Evolutionary conservation across 1,140 invertebrate species (phyloP).

Genomic region (Himalopsyche phryganea): DNA sequence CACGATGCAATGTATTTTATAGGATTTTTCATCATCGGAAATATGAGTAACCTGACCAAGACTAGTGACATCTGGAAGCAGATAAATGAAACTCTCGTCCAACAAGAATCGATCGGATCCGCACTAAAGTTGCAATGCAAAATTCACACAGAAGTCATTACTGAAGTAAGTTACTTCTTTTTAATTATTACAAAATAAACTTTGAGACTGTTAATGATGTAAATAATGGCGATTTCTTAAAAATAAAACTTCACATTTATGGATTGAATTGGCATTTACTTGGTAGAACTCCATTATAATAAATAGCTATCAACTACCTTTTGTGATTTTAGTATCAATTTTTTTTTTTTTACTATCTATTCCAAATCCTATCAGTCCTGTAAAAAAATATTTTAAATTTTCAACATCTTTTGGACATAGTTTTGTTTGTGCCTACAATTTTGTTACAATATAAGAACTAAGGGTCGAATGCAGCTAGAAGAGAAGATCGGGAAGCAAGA

Average conservation of each 20-base stretch:
- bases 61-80: slow-evolving; percentile 54
- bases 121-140: slow-evolving; percentile 49
- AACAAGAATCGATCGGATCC: slow-evolving; percentile 45
- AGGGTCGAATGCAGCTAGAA: too few species aligned
- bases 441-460: too few species aligned
- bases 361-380: not conserved
- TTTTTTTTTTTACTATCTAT: not conserved
- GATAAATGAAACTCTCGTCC: slow-evolving; percentile 48
- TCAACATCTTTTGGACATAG: too few species aligned
- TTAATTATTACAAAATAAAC: not conserved
- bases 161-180: slow-evolving; percentile 29
- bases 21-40: slow-evolving; percentile 61
- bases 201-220: not conserved
- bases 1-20: slow-evolving; percentile 49
- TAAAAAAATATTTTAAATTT: too few species aligned
- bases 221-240: not conserved
- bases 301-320: not conserved
- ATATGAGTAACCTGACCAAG: slow-evolving; percentile 58
- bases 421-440: too few species aligned
- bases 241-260: not conserved
- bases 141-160: slow-evolving; percentile 41
- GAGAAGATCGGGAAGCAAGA: too few species aligned
- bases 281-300: too few species aligned
- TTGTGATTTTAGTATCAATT: not conserved
- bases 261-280: too few species aligned